These are phyloP conservation scores for Drusus annulatus DNA, from an alignment of 1,140 invertebrate genomes.

Conservation along the genomic window DNA sequence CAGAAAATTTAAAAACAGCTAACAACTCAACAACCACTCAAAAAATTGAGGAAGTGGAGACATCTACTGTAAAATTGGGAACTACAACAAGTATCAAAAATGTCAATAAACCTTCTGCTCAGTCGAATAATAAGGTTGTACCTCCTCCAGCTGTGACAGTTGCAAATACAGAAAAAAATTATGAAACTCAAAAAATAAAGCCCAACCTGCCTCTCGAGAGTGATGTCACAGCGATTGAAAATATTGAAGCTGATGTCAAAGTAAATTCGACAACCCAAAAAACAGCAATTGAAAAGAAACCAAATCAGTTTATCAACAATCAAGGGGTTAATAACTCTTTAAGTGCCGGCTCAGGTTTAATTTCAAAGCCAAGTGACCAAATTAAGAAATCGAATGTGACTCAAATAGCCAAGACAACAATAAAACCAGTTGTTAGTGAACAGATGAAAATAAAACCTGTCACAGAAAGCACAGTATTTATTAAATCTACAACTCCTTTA, in stretches of 20 bases:
- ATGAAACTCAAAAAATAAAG: background rate
- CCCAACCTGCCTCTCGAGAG: background rate
- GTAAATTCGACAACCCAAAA: background rate
- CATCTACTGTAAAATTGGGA: background rate
- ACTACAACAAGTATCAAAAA: background rate
- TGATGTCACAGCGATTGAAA: background rate
- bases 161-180: background rate
- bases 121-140: too few species aligned
- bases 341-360: background rate
- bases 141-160: too few species aligned
- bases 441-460: background rate
- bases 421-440: background rate
- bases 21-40: background rate
- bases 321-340: background rate
- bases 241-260: background rate
- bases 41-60: background rate
- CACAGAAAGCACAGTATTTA: background rate
- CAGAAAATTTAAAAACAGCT: background rate
- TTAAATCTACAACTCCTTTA: background rate
- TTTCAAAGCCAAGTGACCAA: background rate
- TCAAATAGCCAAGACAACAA: conserved; percentile 3
- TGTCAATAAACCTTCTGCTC: too few species aligned
- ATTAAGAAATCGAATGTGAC: background rate
- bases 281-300: conserved; percentile 3
- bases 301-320: conserved; percentile 5